These are phyloP conservation scores for Neuroscelio doddi DNA, from an alignment of 2,888 invertebrate species.

Conservation along the genomic window DNA sequence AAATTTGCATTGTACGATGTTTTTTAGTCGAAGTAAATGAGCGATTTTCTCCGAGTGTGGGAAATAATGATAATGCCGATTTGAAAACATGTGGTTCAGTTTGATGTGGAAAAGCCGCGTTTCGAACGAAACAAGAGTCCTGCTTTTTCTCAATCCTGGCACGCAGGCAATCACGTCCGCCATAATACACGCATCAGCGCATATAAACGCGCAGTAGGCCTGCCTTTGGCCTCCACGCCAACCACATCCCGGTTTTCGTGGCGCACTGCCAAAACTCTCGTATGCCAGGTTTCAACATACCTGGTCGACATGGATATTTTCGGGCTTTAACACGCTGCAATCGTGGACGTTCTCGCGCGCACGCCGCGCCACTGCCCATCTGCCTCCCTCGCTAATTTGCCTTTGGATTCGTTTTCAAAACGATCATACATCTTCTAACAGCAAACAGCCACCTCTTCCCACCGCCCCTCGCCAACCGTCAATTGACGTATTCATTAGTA, in stretches of 20 bases:
- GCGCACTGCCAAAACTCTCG: conserved; percentile 68
- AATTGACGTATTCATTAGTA: too few species aligned
- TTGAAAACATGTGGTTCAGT: too few species aligned
- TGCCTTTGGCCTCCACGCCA: conserved; percentile 57
- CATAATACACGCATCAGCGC: conserved; percentile 25
- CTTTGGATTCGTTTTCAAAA: neutral
- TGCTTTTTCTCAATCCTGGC: conserved; percentile 13
- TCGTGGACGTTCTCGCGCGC: too few species aligned
- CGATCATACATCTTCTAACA: neutral
- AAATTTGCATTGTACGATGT: too few species aligned
- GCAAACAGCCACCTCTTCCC: too few species aligned
- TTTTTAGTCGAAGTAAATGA: too few species aligned
- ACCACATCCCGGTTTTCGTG: conserved; percentile 56
- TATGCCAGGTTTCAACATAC: conserved; percentile 71
- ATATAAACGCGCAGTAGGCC: conserved; percentile 37
- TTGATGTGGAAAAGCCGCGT: too few species aligned
- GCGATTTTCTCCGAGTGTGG: too few species aligned
- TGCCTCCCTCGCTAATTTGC: neutral
- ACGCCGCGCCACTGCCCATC: too few species aligned
- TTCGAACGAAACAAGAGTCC: too few species aligned
- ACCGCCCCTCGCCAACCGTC: too few species aligned
- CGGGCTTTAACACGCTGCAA: conserved; percentile 56
- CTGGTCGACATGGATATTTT: conserved; percentile 64
- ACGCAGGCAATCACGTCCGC: conserved; percentile 22
- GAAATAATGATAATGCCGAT: too few species aligned